A percentile compares a stretch with the other conserved stretches of the same genome.
These are phyloP conservation scores for Arctocebus calabarensis DNA, from an alignment of 2,797 vertebrate species.

Conservation along the genomic window DNA sequence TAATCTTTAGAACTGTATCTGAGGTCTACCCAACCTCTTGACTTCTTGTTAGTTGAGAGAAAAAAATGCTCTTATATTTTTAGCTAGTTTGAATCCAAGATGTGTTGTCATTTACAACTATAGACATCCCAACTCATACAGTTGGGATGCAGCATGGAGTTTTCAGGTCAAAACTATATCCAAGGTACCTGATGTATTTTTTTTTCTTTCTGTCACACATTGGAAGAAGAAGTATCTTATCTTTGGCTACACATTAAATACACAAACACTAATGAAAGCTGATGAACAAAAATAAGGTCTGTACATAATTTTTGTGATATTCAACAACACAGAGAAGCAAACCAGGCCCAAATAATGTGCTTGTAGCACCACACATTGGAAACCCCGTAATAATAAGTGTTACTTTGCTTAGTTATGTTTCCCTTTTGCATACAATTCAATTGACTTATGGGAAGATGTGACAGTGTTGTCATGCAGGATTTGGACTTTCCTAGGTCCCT, in stretches of 20 bases:
- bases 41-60: background rate
- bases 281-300: too few relatives aligned
- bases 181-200: too few relatives aligned
- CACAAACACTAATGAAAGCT: too few relatives aligned
- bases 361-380: too few relatives aligned
- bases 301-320: too few relatives aligned
- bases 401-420: background rate
- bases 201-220: too few relatives aligned
- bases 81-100: background rate
- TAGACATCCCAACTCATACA: background rate
- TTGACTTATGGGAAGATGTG: background rate
- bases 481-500: background rate
- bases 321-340: too few relatives aligned
- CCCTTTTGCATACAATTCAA: background rate
- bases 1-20: background rate
- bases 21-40: background rate
- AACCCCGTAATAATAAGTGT: background rate
- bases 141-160: background rate
- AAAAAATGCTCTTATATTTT: background rate
- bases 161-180: background rate
- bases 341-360: too few relatives aligned
- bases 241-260: too few relatives aligned
- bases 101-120: background rate
- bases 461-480: background rate
- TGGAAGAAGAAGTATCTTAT: too few relatives aligned